phyloP scores from a whole-genome alignment of 2,797 vertebrate species.

The Bradypus variegatus region DNA sequence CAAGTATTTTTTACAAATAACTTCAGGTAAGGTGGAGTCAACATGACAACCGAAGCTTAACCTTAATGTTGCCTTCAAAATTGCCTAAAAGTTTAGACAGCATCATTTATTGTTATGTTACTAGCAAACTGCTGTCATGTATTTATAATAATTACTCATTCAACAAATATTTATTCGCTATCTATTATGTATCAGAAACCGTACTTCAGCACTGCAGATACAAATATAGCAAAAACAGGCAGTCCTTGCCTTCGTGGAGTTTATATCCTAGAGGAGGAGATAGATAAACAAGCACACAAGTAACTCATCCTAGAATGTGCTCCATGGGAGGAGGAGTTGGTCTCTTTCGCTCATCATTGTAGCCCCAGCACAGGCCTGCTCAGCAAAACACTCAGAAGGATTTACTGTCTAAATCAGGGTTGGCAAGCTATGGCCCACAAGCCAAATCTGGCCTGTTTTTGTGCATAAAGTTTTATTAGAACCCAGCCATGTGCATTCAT shows the following conservation, averaged over 20 bases:
- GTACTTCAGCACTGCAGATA: neutral
- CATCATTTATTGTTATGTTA: neutral
- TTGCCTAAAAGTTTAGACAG: neutral
- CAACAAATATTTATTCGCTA: neutral
- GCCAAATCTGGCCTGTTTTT: neutral
- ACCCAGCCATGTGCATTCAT: neutral
- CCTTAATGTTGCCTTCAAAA: neutral
- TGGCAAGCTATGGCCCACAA: neutral
- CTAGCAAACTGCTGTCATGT: neutral
- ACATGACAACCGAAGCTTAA: neutral
- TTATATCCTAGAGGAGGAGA: neutral
- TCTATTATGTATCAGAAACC: neutral
- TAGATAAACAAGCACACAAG: too few species aligned
- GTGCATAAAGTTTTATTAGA: neutral
- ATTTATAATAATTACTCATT: neutral
- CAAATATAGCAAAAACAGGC: neutral
- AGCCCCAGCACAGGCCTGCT: neutral
- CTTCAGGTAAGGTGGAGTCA: neutral
- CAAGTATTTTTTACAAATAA: neutral
- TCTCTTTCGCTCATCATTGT: neutral
- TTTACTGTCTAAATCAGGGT: neutral
- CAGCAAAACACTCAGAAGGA: rapidly evolving
- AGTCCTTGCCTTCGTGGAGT: too few species aligned
- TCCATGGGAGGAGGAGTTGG: neutral
- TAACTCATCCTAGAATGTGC: neutral